Evolutionary conservation across 2,113 vertebrate genomes (phyloP).

Genomic region (Gambusia affinis): DNA sequence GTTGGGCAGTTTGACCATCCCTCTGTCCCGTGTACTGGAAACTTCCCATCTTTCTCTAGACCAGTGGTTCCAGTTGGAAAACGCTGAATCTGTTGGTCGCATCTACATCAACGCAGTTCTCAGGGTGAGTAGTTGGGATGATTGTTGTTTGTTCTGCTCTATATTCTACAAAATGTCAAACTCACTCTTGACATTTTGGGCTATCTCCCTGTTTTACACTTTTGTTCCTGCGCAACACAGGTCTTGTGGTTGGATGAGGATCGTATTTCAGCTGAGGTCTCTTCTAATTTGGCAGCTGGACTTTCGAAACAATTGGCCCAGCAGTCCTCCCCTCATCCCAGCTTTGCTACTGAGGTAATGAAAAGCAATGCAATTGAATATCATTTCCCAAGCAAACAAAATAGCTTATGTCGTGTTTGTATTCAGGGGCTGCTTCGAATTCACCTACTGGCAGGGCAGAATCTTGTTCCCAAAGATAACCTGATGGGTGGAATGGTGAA

Average conservation of each 20-base stretch:
- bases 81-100: conserved; percentile 84
- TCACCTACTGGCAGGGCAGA: conserved; percentile 87
- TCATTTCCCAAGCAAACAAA: background rate
- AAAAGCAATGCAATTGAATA: background rate
- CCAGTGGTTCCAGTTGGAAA: conserved; percentile 89
- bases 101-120: conserved; percentile 84
- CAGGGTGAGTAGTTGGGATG: conserved; percentile 45
- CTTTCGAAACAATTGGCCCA: conserved; percentile 70
- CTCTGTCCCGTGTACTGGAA: conserved; percentile 82
- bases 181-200: background rate
- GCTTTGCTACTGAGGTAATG: conserved; percentile 87
- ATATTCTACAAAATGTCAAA: background rate
- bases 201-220: background rate
- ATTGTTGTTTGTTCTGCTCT: background rate
- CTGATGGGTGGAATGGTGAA: conserved; percentile 87
- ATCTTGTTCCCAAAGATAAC: conserved; percentile 91
- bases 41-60: conserved; percentile 82
- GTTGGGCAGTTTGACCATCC: conserved; percentile 85
- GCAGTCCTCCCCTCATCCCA: conserved; percentile 78
- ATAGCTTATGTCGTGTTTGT: conserved; percentile 10
- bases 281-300: conserved; percentile 53
- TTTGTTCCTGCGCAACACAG: conserved; percentile 63
- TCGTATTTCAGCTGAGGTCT: conserved; percentile 47
- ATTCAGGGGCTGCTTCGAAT: conserved; percentile 87
- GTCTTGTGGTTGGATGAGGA: conserved; percentile 85